Evolutionary conservation across 2,888 invertebrate species (phyloP).

Genomic region (Hylaea fasciaria): DNA sequence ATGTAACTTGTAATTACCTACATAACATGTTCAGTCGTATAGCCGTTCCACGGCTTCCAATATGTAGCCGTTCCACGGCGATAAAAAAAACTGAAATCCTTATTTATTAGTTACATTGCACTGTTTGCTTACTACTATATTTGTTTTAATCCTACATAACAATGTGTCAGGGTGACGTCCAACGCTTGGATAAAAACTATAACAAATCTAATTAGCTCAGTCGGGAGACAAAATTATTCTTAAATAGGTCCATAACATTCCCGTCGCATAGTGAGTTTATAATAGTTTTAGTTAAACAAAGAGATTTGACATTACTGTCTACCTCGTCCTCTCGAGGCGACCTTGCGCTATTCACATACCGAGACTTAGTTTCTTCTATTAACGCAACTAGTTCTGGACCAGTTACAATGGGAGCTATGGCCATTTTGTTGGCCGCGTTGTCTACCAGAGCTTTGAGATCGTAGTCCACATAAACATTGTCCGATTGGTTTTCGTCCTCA

Average conservation of each 20-base stretch:
- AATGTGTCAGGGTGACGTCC: too few species aligned
- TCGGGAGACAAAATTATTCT: slow-evolving; percentile 76
- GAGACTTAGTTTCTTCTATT: slow-evolving; percentile 65
- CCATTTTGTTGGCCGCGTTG: slow-evolving; percentile 61
- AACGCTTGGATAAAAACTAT: too few species aligned
- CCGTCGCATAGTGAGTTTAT: slow-evolving; percentile 88
- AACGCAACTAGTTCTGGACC: slow-evolving; percentile 62
- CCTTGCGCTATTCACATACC: slow-evolving; percentile 55
- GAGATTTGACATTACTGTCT: slow-evolving; percentile 65
- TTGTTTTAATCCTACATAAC: too few species aligned
- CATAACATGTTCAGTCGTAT: too few species aligned
- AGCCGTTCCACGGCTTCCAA: too few species aligned
- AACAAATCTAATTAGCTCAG: slow-evolving; percentile 47
- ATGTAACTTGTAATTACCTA: too few species aligned
- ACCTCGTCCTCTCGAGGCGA: slow-evolving; percentile 63
- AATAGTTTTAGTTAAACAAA: slow-evolving; percentile 77
- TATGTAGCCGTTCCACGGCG: too few species aligned
- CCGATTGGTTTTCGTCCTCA: slow-evolving; percentile 54
- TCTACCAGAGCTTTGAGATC: slow-evolving; percentile 64
- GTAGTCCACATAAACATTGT: slow-evolving; percentile 48
- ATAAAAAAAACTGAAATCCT: too few species aligned
- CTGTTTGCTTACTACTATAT: too few species aligned
- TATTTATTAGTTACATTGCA: too few species aligned
- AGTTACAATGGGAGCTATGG: slow-evolving; percentile 56
- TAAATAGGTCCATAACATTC: slow-evolving; percentile 84